Conservation (phyloP, 2,888 invertebrate species). For the Lithophane leautieri region DNA sequence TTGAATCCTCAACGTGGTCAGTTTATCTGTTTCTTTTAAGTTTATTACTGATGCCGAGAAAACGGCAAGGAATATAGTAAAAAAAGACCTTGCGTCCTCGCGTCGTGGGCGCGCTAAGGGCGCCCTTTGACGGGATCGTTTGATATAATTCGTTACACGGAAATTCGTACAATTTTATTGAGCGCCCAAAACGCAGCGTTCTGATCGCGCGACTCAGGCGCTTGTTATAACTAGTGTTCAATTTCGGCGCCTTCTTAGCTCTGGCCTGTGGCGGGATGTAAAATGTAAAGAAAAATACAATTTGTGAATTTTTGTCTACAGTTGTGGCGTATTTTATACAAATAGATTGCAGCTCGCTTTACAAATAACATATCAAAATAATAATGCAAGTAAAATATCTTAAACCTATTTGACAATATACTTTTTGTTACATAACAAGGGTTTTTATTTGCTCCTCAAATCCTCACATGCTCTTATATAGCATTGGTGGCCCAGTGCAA, state of each 20-base stretch:
- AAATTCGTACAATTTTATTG: too few relatives aligned
- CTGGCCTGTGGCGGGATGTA: background rate
- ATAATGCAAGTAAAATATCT: background rate
- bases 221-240: background rate
- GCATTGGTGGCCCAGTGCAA: too few relatives aligned
- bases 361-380: slow-evolving; percentile 32
- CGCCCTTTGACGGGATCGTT: too few relatives aligned
- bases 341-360: slow-evolving; percentile 8
- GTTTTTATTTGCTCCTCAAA: slow-evolving; percentile 4
- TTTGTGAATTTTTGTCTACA: background rate
- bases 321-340: background rate
- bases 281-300: background rate
- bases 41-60: too few relatives aligned
- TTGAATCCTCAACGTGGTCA: too few relatives aligned
- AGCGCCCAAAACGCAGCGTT: too few relatives aligned
- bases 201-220: too few relatives aligned
- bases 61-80: too few relatives aligned
- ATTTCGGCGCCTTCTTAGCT: background rate
- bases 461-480: background rate
- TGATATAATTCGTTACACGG: too few relatives aligned
- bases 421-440: slow-evolving; percentile 19
- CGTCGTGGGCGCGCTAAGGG: too few relatives aligned
- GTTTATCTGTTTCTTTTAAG: too few relatives aligned
- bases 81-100: too few relatives aligned
- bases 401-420: slow-evolving; percentile 29